phyloP scores from a whole-genome alignment of 2,113 vertebrate species.

The Heterochromis multidens region DNA sequence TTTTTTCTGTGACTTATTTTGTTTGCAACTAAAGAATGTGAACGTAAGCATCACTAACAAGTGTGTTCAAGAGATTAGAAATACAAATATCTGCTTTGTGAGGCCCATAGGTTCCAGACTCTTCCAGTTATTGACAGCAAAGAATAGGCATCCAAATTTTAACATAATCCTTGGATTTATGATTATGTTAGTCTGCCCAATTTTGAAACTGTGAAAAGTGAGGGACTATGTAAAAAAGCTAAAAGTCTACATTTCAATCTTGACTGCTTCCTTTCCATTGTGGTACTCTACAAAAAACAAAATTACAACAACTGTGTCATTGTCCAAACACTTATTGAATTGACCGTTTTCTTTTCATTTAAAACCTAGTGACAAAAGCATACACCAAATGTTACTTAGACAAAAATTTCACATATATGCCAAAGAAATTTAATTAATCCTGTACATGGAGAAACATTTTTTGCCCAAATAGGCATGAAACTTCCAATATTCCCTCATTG shows the following conservation, averaged over 20 bases:
- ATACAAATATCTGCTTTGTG: neutral
- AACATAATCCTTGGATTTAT: neutral
- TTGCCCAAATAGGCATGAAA: conserved; percentile 39
- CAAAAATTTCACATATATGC: neutral
- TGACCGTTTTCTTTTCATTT: neutral
- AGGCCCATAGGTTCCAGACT: neutral
- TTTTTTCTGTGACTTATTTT: neutral
- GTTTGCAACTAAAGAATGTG: neutral
- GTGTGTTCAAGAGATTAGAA: neutral
- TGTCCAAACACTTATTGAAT: neutral
- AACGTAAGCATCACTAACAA: neutral
- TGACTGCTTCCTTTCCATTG: neutral
- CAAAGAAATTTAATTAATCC: neutral
- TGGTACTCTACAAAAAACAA: neutral
- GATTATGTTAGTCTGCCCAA: neutral
- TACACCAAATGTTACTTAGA: neutral
- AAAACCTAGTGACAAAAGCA: neutral
- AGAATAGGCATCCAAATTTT: neutral
- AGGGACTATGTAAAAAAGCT: neutral
- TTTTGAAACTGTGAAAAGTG: neutral
- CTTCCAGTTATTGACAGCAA: neutral
- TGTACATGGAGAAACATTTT: neutral
- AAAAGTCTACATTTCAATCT: neutral
- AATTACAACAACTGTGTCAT: neutral
- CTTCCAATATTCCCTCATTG: conserved; percentile 29